A percentile compares a stretch with the other conserved stretches of the same genome.
These are phyloP conservation scores for Harpagoxenus sublaevis DNA, from an alignment of 2,888 invertebrate species.

Conservation along the genomic window DNA sequence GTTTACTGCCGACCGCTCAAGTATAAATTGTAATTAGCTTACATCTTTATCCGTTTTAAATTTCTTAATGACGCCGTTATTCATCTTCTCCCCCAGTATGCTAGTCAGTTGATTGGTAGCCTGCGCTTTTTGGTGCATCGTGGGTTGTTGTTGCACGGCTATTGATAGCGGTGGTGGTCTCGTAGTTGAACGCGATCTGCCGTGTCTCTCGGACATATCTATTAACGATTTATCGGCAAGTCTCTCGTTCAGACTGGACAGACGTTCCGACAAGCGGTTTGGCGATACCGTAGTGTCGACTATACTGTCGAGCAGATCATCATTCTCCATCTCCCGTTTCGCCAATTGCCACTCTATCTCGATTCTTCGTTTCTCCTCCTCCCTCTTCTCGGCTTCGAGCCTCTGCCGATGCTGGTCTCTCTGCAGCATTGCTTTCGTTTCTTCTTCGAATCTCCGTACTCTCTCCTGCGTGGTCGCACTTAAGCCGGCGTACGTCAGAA, in stretches of 20 bases:
- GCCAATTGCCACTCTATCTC: slow-evolving; percentile 87
- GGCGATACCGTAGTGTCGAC: slow-evolving; percentile 84
- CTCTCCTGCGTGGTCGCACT: slow-evolving; percentile 89
- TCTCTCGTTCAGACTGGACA: slow-evolving; percentile 77
- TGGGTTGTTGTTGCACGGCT: slow-evolving; percentile 80
- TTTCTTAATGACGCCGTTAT: slow-evolving; percentile 85
- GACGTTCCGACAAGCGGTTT: slow-evolving; percentile 74
- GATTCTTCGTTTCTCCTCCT: slow-evolving; percentile 87
- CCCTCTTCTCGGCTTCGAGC: slow-evolving; percentile 85
- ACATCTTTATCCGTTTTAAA: slow-evolving; percentile 86
- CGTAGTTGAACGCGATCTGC: slow-evolving; percentile 74
- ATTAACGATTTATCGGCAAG: slow-evolving; percentile 69
- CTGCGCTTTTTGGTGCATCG: slow-evolving; percentile 77
- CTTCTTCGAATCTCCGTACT: slow-evolving; percentile 91
- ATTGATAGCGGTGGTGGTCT: slow-evolving; percentile 79
- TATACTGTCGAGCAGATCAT: slow-evolving; percentile 87
- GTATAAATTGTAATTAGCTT: slow-evolving; percentile 40
- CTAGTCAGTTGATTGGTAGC: slow-evolving; percentile 76
- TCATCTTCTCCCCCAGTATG: slow-evolving; percentile 78
- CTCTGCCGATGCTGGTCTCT: slow-evolving; percentile 84
- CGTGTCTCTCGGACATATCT: slow-evolving; percentile 69
- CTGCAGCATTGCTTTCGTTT: slow-evolving; percentile 91
- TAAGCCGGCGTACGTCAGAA: slow-evolving; percentile 89
- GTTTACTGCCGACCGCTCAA: background rate
- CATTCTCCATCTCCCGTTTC: slow-evolving; percentile 87